Conservation (phyloP, 2,797 vertebrate genomes). For the Scleropages formosus region DNA sequence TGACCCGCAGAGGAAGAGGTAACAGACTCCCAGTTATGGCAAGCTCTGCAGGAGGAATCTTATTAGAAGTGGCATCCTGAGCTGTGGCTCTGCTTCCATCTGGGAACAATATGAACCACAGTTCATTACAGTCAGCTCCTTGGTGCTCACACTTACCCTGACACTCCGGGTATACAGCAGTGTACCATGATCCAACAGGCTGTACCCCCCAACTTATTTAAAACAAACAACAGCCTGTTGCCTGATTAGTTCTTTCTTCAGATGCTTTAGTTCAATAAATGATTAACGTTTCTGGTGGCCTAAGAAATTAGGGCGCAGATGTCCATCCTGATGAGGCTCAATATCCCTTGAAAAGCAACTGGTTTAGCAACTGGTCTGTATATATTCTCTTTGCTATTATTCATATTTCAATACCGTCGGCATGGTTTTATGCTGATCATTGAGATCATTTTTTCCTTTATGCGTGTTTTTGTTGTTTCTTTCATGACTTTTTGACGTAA, state of each 20-base stretch:
- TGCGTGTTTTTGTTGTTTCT: conserved; percentile 10
- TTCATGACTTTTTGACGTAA: conserved; percentile 32
- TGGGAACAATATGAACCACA: conserved; percentile 31
- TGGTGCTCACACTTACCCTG: neutral
- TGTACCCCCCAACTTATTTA: neutral
- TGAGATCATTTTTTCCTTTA: conserved; percentile 9
- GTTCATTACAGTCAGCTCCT: conserved; percentile 13
- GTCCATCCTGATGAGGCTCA: neutral
- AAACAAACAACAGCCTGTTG: neutral
- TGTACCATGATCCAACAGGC: neutral
- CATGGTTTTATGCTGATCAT: conserved; percentile 18
- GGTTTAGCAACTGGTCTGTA: neutral
- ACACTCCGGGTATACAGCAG: neutral
- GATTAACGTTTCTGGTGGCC: conserved; percentile 5
- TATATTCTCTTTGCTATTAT: neutral
- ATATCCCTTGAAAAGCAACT: neutral
- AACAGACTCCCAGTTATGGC: neutral
- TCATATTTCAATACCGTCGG: neutral
- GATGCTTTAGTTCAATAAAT: neutral
- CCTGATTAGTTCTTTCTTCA: neutral
- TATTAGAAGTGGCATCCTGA: conserved; percentile 41
- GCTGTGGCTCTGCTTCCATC: conserved; percentile 40
- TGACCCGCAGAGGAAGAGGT: conserved; percentile 4
- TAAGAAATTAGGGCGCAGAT: neutral
- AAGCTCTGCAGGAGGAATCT: neutral